A percentile compares a stretch with the other conserved stretches of the same genome.
These are phyloP conservation scores for Stictonetta naevosa DNA, from an alignment of 2,113 vertebrate species.

Conservation along the genomic window DNA sequence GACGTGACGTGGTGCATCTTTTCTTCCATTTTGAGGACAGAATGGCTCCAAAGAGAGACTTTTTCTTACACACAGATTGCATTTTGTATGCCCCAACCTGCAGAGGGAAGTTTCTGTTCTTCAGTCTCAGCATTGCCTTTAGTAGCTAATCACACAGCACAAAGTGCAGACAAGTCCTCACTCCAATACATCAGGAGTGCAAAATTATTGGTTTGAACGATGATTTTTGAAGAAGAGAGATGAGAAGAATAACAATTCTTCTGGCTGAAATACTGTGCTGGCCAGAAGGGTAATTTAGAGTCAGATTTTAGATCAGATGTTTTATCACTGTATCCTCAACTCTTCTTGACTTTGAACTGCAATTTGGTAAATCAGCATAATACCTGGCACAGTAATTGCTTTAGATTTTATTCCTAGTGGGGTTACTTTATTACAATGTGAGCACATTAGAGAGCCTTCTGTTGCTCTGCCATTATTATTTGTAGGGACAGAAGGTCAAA, in stretches of 20 bases:
- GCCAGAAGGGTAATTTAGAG: slow-evolving; percentile 10
- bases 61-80: not conserved
- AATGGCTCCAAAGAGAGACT: not conserved
- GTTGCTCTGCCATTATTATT: slow-evolving; percentile 1
- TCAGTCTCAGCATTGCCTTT: not conserved
- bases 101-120: not conserved
- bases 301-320: slow-evolving; percentile 8
- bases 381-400: slow-evolving; percentile 16
- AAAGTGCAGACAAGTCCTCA: not conserved
- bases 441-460: not conserved
- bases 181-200: not conserved
- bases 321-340: slow-evolving; percentile 5
- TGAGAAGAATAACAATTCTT: not conserved
- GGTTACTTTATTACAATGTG: slow-evolving; percentile 17
- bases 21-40: not conserved
- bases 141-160: not conserved
- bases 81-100: not conserved
- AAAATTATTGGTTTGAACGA: not conserved
- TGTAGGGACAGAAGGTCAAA: not conserved
- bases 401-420: not conserved
- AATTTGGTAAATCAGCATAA: slow-evolving; percentile 56
- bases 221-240: not conserved
- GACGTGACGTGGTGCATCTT: not conserved
- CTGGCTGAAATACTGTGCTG: not conserved
- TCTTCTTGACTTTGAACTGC: slow-evolving; percentile 41